Evolutionary conservation across 1,140 invertebrate species (phyloP).

Genomic region (Pseudoatta argentina): DNA sequence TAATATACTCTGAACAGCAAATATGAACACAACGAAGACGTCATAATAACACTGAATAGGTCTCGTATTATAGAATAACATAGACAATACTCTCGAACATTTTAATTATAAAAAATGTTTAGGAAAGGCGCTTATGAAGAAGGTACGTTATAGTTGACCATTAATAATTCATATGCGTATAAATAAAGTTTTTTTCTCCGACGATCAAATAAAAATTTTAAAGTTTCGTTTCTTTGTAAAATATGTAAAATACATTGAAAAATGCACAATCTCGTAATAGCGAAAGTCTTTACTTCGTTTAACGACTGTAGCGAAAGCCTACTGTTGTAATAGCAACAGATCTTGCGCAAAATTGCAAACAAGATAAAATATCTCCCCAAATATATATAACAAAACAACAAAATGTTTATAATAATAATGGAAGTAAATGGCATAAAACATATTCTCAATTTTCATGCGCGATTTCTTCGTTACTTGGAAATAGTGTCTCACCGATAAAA

Average conservation of each 20-base stretch:
- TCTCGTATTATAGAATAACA: neutral
- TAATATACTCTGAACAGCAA: constrained; percentile 69
- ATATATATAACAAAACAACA: constrained; percentile 23
- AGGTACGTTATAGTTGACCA: neutral
- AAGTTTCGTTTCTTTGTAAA: constrained; percentile 5
- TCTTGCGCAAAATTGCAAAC: constrained; percentile 8
- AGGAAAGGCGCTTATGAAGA: constrained; percentile 15
- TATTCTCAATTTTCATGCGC: neutral
- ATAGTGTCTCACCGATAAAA: constrained; percentile 16
- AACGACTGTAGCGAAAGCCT: neutral
- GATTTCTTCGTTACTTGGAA: neutral
- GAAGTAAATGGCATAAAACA: constrained; percentile 18
- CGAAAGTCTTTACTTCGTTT: neutral
- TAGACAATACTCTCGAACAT: constrained; percentile 6
- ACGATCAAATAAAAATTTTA: neutral
- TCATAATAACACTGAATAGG: constrained; percentile 59
- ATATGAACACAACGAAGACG: constrained; percentile 70
- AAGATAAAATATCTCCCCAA: constrained; percentile 24
- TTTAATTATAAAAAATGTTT: constrained; percentile 21
- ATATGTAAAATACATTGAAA: constrained; percentile 19
- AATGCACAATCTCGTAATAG: neutral
- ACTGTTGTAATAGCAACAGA: constrained; percentile 9
- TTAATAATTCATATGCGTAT: constrained; percentile 12
- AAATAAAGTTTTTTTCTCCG: neutral
- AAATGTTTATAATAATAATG: constrained; percentile 41